Evolutionary conservation across 2,113 vertebrate species (phyloP), one percentile per base, ranked within the genome.

Genomic region (Galemys pyrenaicus): DNA sequence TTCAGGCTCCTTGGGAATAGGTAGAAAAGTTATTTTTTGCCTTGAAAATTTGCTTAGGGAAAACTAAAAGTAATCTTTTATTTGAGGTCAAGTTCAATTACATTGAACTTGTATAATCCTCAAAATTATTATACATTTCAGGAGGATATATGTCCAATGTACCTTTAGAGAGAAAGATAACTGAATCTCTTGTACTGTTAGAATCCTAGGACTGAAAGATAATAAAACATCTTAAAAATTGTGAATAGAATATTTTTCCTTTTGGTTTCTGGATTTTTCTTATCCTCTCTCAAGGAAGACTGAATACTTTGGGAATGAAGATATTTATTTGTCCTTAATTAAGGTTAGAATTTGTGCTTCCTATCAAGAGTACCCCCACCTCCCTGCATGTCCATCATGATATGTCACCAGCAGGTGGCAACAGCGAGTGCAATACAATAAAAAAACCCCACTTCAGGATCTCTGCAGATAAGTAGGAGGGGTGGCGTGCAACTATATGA

Each of bases 331-430:
- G 68, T 16, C 37, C 39, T 89, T 64, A 87, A 77, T 89, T 64
- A 87, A 77, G 26, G 15, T 83, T 84, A 22, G 32, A 56, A 24
- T 77, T 51, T 84, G 41, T 68, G 9, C 54, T 90, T 80, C 39
- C 32, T n/a, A 1, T 79, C n/a, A 44, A 64, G 80, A 28, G 26
- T 28, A 37, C 68, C n/a, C 73, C 88, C 64, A 74, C 35, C 49
- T 75, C 75, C 35, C 19, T 71, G 41, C 12, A 35, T 0, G 3
- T 90, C 92, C 70, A 44, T 93, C 91, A 73, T 70, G 62, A 93
- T 37, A 79, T 95, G 22, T 89, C n/a, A 93, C 97, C 97, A 97
- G 97, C 94, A 97, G 97, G 92, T 97, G 97, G 96, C 97, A 96
- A 97, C 95, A 96, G 80, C 9, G 95, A 95, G 96, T 95, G 24